These are phyloP conservation scores for Procavia capensis DNA, from an alignment of 2,113 vertebrate species.

Conservation along the genomic window DNA sequence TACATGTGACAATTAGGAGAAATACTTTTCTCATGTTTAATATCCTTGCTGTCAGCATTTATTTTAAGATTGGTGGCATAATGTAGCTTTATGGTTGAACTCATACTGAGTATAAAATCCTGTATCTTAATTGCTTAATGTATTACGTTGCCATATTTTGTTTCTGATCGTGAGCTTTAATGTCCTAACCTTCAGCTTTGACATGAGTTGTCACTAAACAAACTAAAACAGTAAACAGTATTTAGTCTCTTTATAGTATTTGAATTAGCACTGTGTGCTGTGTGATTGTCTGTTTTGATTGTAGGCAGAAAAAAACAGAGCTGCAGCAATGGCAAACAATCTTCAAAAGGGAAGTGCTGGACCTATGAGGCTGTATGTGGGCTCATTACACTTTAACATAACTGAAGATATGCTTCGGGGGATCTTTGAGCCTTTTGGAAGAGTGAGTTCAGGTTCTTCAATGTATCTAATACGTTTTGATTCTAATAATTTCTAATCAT, in stretches of 20 bases:
- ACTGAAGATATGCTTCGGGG: slow-evolving; percentile 98
- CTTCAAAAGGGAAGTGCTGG: slow-evolving; percentile 95
- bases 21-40: background rate
- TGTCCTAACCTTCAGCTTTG: background rate
- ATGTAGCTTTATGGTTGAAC: background rate
- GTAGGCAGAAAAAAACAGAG: slow-evolving; percentile 98
- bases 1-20: background rate
- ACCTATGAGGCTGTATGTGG: slow-evolving; percentile 96
- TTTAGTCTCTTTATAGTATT: background rate
- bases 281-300: background rate
- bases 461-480: background rate
- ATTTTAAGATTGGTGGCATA: background rate
- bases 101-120: background rate
- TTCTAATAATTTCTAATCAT: background rate
- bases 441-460: slow-evolving; percentile 85
- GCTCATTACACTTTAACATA: slow-evolving; percentile 98
- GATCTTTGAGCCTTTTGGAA: slow-evolving; percentile 98
- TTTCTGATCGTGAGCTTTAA: background rate
- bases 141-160: background rate
- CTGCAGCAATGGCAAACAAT: slow-evolving; percentile 96
- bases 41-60: background rate
- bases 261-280: background rate
- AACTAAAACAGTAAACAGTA: background rate
- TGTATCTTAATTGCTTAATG: background rate
- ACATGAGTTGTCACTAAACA: background rate